A percentile compares a stretch with the other conserved stretches of the same genome.
Evolutionary conservation across 2,113 vertebrate genomes (phyloP).

Genomic region (Microcebus ravelobensis): DNA sequence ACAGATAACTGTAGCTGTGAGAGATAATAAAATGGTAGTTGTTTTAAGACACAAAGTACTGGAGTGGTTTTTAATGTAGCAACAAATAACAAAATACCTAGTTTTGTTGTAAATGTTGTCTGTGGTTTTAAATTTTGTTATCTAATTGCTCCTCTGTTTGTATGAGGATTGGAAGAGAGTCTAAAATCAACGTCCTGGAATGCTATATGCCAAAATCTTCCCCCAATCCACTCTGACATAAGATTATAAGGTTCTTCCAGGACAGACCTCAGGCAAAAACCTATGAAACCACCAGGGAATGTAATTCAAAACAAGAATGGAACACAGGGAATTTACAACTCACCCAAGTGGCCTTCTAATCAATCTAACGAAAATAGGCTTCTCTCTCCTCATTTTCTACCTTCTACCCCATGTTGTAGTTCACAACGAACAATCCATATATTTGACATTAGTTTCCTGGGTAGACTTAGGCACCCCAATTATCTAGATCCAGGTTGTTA

Average conservation of each 20-base stretch:
- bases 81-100: neutral
- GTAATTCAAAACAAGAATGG: constrained; percentile 51
- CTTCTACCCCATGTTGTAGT: neutral
- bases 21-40: neutral
- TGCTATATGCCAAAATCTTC: neutral
- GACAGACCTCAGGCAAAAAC: constrained; percentile 41
- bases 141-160: neutral
- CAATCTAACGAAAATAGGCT: constrained; percentile 9
- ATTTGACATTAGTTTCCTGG: neutral
- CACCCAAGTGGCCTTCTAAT: constrained; percentile 34
- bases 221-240: constrained; percentile 24
- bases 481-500: neutral
- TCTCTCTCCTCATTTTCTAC: neutral
- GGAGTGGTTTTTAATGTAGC: neutral
- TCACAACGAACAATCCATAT: neutral
- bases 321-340: constrained; percentile 29
- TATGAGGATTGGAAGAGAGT: neutral
- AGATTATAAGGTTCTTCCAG: constrained; percentile 57
- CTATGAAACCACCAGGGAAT: constrained; percentile 23
- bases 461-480: neutral
- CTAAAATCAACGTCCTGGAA: constrained; percentile 2
- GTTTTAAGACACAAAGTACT: neutral
- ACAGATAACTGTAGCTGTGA: neutral
- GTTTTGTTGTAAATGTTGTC: neutral
- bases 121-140: constrained; percentile 12